phyloP scores from a whole-genome alignment of 2,113 vertebrate species.

The Phalacrocorax aristotelis region DNA sequence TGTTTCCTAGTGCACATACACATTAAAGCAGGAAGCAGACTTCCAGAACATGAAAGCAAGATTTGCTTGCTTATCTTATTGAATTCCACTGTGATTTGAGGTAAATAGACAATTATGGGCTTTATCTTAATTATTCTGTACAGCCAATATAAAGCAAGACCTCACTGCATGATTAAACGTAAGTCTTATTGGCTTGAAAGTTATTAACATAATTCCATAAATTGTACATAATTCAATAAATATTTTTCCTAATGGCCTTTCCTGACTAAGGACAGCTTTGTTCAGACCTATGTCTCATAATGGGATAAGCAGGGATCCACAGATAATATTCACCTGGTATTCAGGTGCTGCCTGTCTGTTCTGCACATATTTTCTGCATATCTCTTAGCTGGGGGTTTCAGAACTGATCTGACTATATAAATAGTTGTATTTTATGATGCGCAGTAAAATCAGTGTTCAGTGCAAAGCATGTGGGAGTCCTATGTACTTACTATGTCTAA shows the following conservation, averaged over 20 bases:
- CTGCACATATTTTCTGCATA: not conserved
- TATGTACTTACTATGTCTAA: not conserved
- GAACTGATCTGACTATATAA: not conserved
- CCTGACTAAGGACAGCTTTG: not conserved
- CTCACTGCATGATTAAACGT: not conserved
- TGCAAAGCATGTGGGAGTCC: not conserved
- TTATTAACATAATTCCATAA: not conserved
- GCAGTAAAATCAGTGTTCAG: not conserved
- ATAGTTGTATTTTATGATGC: not conserved
- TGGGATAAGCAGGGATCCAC: not conserved
- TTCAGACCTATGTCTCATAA: not conserved
- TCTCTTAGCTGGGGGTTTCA: not conserved
- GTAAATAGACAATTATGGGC: not conserved
- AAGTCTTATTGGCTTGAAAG: not conserved
- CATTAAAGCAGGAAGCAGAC: not conserved
- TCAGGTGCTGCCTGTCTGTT: not conserved
- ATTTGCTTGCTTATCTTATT: not conserved
- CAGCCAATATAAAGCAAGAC: not conserved
- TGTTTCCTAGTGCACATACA: not conserved
- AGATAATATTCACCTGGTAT: not conserved
- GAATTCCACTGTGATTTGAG: not conserved
- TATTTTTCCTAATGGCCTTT: not conserved
- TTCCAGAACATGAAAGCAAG: constrained; percentile 13
- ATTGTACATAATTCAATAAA: not conserved
- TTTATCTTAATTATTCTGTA: not conserved